phyloP scores from a whole-genome alignment of 1,140 invertebrate genomes.

The Arion vulgaris region DNA sequence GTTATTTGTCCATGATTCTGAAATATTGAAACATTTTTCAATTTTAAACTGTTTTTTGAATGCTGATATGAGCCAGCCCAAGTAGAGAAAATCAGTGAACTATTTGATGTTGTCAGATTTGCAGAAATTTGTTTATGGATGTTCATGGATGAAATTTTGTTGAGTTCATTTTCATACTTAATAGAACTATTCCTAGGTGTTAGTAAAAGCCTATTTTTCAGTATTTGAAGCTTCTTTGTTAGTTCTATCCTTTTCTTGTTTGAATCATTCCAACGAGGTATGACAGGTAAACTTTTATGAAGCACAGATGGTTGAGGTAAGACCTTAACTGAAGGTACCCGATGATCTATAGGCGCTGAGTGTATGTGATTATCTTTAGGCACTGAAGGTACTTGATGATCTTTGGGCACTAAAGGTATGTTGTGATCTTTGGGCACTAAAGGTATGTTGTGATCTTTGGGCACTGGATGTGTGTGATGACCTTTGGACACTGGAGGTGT shows the following conservation, averaged over 20 bases:
- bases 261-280: background rate
- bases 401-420: too few species aligned
- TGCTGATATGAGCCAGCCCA: background rate
- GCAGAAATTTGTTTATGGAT: background rate
- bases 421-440: too few species aligned
- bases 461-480: too few species aligned
- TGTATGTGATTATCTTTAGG: too few species aligned
- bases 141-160: background rate
- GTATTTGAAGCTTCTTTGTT: background rate
- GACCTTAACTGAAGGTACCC: background rate
- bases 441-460: too few species aligned
- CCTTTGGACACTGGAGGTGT: too few species aligned
- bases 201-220: background rate
- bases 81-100: background rate
- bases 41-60: background rate
- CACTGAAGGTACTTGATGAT: too few species aligned
- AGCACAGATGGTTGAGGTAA: background rate
- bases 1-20: too few species aligned
- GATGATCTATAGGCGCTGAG: background rate
- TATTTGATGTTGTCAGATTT: too few species aligned
- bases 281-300: background rate
- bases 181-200: background rate
- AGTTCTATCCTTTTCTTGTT: background rate
- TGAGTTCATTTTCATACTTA: background rate
- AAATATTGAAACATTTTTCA: background rate